These are phyloP conservation scores for Gallinago undulata DNA, from an alignment of 2,113 vertebrate species.

Conservation along the genomic window DNA sequence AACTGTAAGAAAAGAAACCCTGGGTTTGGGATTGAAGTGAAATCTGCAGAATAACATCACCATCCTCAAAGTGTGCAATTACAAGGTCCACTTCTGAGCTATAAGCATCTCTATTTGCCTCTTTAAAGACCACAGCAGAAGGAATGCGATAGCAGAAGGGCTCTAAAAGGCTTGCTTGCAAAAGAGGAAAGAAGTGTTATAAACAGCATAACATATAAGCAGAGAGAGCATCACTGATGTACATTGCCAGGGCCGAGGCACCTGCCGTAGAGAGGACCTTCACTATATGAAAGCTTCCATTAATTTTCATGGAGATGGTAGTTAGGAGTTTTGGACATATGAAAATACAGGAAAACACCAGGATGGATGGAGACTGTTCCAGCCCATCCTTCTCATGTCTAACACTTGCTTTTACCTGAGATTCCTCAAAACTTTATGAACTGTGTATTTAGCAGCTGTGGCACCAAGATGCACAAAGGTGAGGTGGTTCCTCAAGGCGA, in stretches of 20 bases:
- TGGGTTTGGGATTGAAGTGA: background rate
- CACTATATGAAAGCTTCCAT: accelerated
- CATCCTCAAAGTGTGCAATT: background rate
- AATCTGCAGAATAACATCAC: background rate
- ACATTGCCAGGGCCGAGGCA: background rate
- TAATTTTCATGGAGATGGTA: background rate
- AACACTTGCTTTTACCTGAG: background rate
- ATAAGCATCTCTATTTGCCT: background rate
- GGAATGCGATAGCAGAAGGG: background rate
- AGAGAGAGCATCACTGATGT: background rate
- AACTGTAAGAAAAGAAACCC: background rate
- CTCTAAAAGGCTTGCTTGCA: background rate
- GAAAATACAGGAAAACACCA: background rate
- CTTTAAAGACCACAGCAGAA: background rate
- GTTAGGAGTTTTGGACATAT: background rate
- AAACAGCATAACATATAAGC: background rate
- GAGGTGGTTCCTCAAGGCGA: background rate
- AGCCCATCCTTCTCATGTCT: constrained; percentile 4
- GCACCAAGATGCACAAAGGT: background rate
- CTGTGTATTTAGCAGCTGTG: background rate
- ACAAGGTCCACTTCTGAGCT: background rate
- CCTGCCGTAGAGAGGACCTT: background rate
- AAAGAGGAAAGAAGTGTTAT: background rate
- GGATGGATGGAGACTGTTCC: background rate
- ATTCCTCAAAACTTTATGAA: background rate